Percentiles rank a stretch among this genome's conserved stretches.
Evolutionary conservation across 1,140 invertebrate species (phyloP).

Genomic region (Megathymus violae): DNA sequence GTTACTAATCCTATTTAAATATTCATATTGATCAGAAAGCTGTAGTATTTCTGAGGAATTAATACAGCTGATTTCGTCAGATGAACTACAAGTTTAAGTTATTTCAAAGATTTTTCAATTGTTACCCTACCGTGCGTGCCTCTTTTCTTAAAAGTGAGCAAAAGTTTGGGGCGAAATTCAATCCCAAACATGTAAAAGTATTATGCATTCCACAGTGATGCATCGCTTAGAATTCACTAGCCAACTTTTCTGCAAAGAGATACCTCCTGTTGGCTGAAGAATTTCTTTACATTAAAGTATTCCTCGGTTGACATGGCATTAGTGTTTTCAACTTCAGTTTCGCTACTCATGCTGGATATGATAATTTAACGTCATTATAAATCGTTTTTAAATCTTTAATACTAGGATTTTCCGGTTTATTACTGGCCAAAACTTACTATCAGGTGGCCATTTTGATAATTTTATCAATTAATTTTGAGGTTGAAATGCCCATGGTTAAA

Average conservation of each 20-base stretch:
- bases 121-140: conserved; percentile 12
- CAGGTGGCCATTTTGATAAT: too few relatives aligned
- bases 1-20: too few relatives aligned
- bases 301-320: background rate
- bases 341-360: too few relatives aligned
- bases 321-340: background rate
- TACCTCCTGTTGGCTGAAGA: background rate
- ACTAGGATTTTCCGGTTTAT: too few relatives aligned
- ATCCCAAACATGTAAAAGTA: conserved; percentile 1
- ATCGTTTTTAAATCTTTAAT: too few relatives aligned
- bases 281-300: background rate
- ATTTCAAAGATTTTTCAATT: conserved; percentile 19
- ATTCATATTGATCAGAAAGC: background rate
- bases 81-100: conserved; percentile 20
- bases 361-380: too few relatives aligned
- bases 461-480: too few relatives aligned
- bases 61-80: background rate
- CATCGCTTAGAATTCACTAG: conserved; percentile 18
- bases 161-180: conserved; percentile 26
- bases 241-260: conserved; percentile 16
- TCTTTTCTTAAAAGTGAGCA: conserved; percentile 19
- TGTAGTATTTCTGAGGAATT: background rate
- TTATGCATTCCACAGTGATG: conserved; percentile 14
- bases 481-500: too few relatives aligned
- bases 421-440: too few relatives aligned